Conservation (phyloP, 2,797 vertebrate species). For the Oophaga sylvatica region DNA sequence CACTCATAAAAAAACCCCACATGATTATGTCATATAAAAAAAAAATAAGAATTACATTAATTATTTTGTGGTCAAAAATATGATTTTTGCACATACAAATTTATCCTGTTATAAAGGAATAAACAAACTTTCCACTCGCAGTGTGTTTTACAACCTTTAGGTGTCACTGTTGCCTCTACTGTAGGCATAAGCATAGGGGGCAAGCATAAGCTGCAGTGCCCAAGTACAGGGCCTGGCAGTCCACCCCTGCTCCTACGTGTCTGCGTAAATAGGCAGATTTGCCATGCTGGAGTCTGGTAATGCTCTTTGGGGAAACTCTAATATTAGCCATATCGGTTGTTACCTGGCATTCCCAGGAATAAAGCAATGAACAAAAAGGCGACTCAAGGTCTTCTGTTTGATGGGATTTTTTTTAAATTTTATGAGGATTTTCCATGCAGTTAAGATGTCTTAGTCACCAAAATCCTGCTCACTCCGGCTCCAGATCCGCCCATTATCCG, state of each 20-base stretch:
- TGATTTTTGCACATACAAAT: too few species aligned
- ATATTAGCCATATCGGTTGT: not conserved
- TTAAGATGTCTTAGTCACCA: not conserved
- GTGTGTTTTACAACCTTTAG: not conserved
- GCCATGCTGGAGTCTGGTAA: not conserved
- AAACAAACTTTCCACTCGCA: too few species aligned
- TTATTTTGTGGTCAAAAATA: too few species aligned
- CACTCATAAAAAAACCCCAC: too few species aligned
- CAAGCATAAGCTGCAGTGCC: not conserved
- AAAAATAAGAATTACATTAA: too few species aligned
- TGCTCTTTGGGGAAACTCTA: not conserved
- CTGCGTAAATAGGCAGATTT: not conserved
- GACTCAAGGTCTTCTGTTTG: not conserved
- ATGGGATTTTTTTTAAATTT: not conserved
- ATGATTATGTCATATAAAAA: too few species aligned
- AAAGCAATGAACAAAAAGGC: not conserved
- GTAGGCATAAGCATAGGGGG: not conserved
- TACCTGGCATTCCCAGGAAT: not conserved
- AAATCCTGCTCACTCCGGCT: not conserved
- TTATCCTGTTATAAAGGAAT: too few species aligned
- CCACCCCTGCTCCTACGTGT: not conserved
- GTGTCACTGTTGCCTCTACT: not conserved
- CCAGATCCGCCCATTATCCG: conserved; percentile 65
- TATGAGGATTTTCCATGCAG: not conserved
- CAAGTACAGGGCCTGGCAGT: too few species aligned